Conservation (phyloP, 2,113 vertebrate species). For the Gobiocypris rarus region DNA sequence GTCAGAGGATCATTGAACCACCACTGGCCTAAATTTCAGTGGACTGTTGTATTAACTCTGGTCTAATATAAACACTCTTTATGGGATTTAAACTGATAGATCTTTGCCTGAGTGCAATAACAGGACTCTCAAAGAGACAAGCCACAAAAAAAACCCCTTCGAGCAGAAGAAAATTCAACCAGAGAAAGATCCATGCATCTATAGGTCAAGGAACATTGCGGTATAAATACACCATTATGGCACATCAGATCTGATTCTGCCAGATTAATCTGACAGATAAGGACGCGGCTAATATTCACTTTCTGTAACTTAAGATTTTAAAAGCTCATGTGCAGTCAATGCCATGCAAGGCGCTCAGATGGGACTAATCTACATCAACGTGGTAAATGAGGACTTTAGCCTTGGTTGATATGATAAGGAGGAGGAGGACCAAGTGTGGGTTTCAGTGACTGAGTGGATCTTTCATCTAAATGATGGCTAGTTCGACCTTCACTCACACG, state of each 20-base stretch:
- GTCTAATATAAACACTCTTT: slow-evolving; percentile 16
- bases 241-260: slow-evolving; percentile 6
- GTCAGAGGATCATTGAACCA: slow-evolving; percentile 19
- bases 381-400: slow-evolving; percentile 9
- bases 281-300: neutral
- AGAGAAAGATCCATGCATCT: slow-evolving; percentile 6
- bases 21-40: slow-evolving; percentile 38
- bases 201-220: slow-evolving; percentile 15
- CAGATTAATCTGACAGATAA: slow-evolving; percentile 38
- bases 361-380: slow-evolving; percentile 18
- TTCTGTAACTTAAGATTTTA: slow-evolving; percentile 22
- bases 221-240: slow-evolving; percentile 26
- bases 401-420: slow-evolving; percentile 18
- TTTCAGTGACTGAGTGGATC: slow-evolving; percentile 42
- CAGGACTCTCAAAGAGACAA: slow-evolving; percentile 4
- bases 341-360: neutral
- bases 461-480: slow-evolving; percentile 42
- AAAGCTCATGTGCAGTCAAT: slow-evolving; percentile 4
- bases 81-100: slow-evolving; percentile 24
- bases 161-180: slow-evolving; percentile 13
- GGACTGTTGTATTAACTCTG: slow-evolving; percentile 40
- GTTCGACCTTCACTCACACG: slow-evolving; percentile 8
- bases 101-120: slow-evolving; percentile 10
- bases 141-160: neutral
- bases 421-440: neutral